Evolutionary conservation across 2,113 vertebrate species (phyloP), one percentile per base, ranked within the genome.

Genomic region (Hemiprocne comata): DNA sequence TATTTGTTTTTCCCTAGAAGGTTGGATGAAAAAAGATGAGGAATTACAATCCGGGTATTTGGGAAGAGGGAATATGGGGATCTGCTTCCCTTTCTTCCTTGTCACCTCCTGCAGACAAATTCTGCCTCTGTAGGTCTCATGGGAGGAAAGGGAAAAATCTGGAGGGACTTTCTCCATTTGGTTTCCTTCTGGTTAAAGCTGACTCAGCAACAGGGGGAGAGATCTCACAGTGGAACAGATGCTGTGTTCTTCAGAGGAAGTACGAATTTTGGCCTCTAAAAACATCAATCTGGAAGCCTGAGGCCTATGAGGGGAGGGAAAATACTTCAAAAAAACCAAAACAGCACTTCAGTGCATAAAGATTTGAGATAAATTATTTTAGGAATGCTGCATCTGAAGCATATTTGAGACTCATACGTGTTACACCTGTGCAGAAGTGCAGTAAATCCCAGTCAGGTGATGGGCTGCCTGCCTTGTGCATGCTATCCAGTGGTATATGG

Each of bases 211-310:
- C 31, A 62, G 36, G 10, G 70, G 67, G 40, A 42, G 31, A 82
- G 42, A 81, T 71, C 40, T 89, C 48, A 9, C 61, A 60, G 46
- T 67, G 34, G 42, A 82, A 67, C 33, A 67, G 82, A 81, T 94
- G 33, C 66, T 67, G 33, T 67, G 34, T 25, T 90, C 72, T 84
- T 75, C 79, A 82, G 89, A 90, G 82, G 84, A 94, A 86, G 60
- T 61, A 65, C 16, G 58, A 75, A 85, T 70, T 95, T 82, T 19
- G 19, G 44, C 50, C 44, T 72, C 58, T 82, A 7, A 78, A 90
- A 73, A 64, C 46, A 73, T 74, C 42, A n/a, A 8, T 58, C 33
- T 92, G 79, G 85, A 90, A 80, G 46, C 44, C 2, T 1, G 64
- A 94, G 55, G 65, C 38, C 38, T 89, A 5, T 29, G 78, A 85